Conservation (phyloP, 2,113 vertebrate genomes). For the Eidolon helvum region DNA sequence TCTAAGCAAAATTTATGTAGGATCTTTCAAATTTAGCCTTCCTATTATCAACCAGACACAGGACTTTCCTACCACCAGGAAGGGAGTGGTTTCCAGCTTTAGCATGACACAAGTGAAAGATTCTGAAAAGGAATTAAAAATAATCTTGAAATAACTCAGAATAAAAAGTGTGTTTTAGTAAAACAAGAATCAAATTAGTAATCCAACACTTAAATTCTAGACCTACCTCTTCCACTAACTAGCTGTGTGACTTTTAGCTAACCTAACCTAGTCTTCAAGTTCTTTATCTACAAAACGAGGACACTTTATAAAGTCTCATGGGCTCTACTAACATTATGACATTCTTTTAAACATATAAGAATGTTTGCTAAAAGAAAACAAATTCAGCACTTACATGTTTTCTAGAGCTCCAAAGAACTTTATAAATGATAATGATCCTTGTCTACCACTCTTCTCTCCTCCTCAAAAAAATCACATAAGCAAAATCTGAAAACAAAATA, state of each 20-base stretch:
- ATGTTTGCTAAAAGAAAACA: constrained; percentile 29
- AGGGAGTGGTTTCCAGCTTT: constrained; percentile 74
- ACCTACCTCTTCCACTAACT: neutral
- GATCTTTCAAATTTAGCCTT: constrained; percentile 35
- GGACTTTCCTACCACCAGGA: constrained; percentile 54
- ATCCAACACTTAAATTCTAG: neutral
- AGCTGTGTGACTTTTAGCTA: neutral
- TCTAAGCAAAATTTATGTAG: constrained; percentile 7
- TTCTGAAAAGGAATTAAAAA: constrained; percentile 59
- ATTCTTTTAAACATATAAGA: constrained; percentile 39
- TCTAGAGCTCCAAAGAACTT: constrained; percentile 38
- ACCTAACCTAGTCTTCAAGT: neutral
- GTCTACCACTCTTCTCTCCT: neutral
- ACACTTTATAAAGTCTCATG: neutral
- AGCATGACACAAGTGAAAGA: constrained; percentile 60
- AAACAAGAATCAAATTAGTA: constrained; percentile 44
- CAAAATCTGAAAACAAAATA: constrained; percentile 38
- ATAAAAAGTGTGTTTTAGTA: constrained; percentile 41
- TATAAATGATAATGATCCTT: constrained; percentile 11
- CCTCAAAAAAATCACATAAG: neutral
- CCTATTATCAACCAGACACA: constrained; percentile 66
- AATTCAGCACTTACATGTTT: neutral
- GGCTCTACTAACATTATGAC: constrained; percentile 4
- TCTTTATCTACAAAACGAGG: constrained; percentile 7
- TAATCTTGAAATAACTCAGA: constrained; percentile 35